Evolutionary conservation across 2,888 invertebrate species (phyloP).

Genomic region (Aporophyla lueneburgensis): DNA sequence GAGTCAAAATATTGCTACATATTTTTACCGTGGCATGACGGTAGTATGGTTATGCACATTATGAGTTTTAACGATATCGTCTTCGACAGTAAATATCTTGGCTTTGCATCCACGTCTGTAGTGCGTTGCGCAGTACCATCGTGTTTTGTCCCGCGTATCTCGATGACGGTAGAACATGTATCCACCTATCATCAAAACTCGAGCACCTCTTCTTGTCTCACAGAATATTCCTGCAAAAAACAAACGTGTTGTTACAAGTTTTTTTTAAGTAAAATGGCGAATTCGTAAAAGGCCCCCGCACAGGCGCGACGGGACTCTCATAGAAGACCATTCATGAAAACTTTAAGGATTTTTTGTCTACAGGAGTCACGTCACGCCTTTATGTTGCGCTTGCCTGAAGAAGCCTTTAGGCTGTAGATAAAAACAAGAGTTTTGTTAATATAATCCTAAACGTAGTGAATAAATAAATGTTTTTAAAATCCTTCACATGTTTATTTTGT

Average conservation of each 20-base stretch:
- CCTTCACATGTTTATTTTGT: too few species aligned
- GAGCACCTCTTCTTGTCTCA: conserved; percentile 32
- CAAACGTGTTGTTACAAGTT: neutral
- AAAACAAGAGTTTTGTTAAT: neutral
- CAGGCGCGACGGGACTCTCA: too few species aligned
- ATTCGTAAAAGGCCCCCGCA: neutral
- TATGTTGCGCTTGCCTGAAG: too few species aligned
- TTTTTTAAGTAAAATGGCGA: neutral
- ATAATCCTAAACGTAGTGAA: neutral
- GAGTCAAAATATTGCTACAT: too few species aligned
- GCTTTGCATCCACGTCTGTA: conserved; percentile 27
- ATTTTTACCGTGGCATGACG: too few species aligned
- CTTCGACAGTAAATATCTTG: conserved; percentile 21
- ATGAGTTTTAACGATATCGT: neutral
- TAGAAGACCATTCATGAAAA: neutral
- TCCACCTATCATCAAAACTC: conserved; percentile 21
- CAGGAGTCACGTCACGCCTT: neutral
- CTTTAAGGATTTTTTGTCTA: neutral
- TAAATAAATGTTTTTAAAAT: neutral
- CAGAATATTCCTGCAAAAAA: conserved; percentile 21
- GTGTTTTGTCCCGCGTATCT: conserved; percentile 15
- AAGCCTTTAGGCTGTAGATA: too few species aligned
- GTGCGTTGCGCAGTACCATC: conserved; percentile 42
- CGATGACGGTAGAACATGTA: conserved; percentile 37
- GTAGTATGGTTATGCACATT: conserved; percentile 25